phyloP scores from a whole-genome alignment of 1,140 invertebrate species.

The Littorina saxatilis region DNA sequence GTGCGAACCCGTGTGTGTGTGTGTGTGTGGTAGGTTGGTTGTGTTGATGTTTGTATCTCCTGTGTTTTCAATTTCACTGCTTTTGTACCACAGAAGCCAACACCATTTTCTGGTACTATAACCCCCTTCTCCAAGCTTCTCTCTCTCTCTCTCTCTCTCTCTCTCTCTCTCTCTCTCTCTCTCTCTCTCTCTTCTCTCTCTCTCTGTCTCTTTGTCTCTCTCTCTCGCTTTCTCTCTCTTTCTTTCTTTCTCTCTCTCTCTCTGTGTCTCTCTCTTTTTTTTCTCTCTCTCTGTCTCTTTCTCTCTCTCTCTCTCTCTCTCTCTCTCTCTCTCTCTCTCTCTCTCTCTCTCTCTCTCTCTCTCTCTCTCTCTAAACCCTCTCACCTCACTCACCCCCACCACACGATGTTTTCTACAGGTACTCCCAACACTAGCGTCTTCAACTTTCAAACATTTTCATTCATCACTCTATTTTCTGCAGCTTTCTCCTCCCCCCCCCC shows the following conservation, averaged over 20 bases:
- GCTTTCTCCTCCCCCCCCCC: neutral
- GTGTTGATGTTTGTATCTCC: too few relatives aligned
- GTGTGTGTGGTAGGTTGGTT: too few relatives aligned
- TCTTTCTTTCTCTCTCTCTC: neutral
- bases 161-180: neutral
- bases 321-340: constrained; percentile 2
- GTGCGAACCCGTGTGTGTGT: too few relatives aligned
- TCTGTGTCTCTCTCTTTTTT: neutral
- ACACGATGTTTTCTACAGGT: neutral
- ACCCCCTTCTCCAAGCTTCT: too few relatives aligned
- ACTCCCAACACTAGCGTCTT: too few relatives aligned
- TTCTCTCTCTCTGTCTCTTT: neutral
- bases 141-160: neutral
- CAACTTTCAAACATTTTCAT: too few relatives aligned
- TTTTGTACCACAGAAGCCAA: too few relatives aligned
- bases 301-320: neutral
- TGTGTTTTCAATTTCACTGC: too few relatives aligned
- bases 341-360: neutral
- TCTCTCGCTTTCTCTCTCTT: too few relatives aligned
- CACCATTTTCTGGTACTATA: too few relatives aligned
- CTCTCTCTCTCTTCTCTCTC: neutral
- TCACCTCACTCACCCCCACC: neutral
- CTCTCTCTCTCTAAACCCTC: neutral
- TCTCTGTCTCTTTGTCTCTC: too few relatives aligned
- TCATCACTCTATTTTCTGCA: neutral